phyloP scores from a whole-genome alignment of 2,797 vertebrate species.

The Chaenodraco wilsoni region DNA sequence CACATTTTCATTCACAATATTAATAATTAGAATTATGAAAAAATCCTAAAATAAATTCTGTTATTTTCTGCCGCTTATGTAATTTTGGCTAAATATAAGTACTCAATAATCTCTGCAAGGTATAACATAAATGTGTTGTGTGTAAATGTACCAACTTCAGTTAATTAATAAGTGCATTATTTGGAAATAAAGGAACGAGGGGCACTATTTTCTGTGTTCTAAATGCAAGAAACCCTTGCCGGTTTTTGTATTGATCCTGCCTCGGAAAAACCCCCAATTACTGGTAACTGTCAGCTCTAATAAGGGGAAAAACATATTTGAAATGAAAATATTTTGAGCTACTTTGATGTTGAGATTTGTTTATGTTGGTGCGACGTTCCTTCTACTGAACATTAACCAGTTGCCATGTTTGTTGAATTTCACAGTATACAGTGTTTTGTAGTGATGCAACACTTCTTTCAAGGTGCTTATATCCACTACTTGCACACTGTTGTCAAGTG shows the following conservation, averaged over 20 bases:
- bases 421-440: no score
- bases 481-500: no score
- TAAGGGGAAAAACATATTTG: no score
- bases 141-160: neutral
- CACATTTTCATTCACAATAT: neutral
- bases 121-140: neutral
- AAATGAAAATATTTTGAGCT: no score
- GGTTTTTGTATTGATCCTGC: slow-evolving; percentile 5
- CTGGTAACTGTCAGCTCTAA: neutral
- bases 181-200: neutral
- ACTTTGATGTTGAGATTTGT: no score
- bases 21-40: neutral
- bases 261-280: neutral
- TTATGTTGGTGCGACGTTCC: no score
- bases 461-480: no score
- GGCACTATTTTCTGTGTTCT: neutral
- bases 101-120: neutral
- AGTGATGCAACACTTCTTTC: no score
- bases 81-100: neutral
- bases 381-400: no score
- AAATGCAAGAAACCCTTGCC: neutral
- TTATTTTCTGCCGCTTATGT: neutral
- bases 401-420: no score
- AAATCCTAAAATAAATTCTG: neutral
- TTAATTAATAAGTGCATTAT: neutral